Percentiles rank a stretch among this genome's conserved stretches.
Conservation (phyloP, 1,140 invertebrate genomes). For the Meloidogyne exigua region DNA sequence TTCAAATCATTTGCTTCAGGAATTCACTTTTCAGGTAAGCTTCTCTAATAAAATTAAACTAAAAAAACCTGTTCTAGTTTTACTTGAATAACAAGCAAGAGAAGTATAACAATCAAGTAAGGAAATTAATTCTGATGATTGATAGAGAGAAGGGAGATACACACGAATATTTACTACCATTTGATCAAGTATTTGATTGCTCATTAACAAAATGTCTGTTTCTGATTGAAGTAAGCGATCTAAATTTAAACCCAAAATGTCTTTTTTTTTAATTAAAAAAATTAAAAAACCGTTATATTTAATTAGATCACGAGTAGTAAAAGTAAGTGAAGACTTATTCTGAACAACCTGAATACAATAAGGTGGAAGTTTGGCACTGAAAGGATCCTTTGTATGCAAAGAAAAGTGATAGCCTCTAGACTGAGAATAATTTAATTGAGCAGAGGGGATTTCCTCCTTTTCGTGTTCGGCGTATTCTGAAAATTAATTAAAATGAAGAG, state of each 20-base stretch:
- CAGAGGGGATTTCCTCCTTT: conserved; percentile 1
- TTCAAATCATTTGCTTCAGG: no score
- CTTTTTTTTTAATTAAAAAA: background rate
- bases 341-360: conserved; percentile 50
- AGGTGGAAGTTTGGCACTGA: conserved; percentile 24
- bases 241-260: conserved; percentile 14
- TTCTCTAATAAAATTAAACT: background rate
- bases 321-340: conserved; percentile 43
- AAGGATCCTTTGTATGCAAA: conserved; percentile 32
- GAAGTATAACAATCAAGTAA: conserved; percentile 44
- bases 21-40: no score
- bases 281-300: conserved; percentile 43
- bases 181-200: conserved; percentile 41
- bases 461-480: conserved; percentile 37
- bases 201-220: conserved; percentile 39
- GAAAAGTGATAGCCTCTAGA: conserved; percentile 47
- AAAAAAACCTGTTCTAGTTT: conserved; percentile 40
- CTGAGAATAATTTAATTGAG: conserved; percentile 28
- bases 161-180: conserved; percentile 33
- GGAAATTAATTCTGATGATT: conserved; percentile 44
- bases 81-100: conserved; percentile 41
- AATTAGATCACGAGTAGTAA: conserved; percentile 49
- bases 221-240: conserved; percentile 41
- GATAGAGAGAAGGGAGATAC: conserved; percentile 37
- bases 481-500: conserved; percentile 26